Evolutionary conservation across 2,113 vertebrate genomes (phyloP), one percentile per base, ranked within the genome.

Genomic region (Marmota monax): DNA sequence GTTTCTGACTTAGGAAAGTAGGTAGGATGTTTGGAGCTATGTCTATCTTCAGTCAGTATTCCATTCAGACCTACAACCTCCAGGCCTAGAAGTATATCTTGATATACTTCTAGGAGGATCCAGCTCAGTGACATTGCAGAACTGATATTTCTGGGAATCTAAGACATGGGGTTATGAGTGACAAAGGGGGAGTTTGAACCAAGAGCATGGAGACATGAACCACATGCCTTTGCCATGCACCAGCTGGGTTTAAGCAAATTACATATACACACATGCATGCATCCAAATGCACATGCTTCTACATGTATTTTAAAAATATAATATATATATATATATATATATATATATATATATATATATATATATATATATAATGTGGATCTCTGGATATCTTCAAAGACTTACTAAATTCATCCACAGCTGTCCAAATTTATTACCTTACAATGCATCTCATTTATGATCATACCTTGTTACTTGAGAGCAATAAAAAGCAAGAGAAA

Each of bases 401-500:
- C 69, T 65, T 89, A 63, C 56, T 83, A 76, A 67, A 88, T 32
- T 74, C 7, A 74, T 56, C 56, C 61, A 87, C 48, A 87, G 25
- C 23, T 82, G 17, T 73, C 45, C 27, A 13, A 48, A 86, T 45
- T n/a, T 70, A 70, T 58, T 58, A 37, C 37, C 7, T 13, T 70
- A 27, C 61, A 16, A 27, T 58, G 23, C 27, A 58, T 69, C 56
- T 79, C 63, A 58, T 22, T n/a, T 70, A 48, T 29, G 37, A 58
- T 77, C 61, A 78, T 23, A 70, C 32, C 53, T 16, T 79, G 67
- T 86, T 79, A 79, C 65, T 32, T 48, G 42, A 37, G 20, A 92
- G 37, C 83, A 92, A 17, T 56, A 27, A 65, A 85, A 92, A 93
- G 45, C 61, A 93, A 78, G 92, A 70, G 48, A 86, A 93, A 79